Conservation (phyloP, 1,140 invertebrate species). For the Harlomillsia oculata region DNA sequence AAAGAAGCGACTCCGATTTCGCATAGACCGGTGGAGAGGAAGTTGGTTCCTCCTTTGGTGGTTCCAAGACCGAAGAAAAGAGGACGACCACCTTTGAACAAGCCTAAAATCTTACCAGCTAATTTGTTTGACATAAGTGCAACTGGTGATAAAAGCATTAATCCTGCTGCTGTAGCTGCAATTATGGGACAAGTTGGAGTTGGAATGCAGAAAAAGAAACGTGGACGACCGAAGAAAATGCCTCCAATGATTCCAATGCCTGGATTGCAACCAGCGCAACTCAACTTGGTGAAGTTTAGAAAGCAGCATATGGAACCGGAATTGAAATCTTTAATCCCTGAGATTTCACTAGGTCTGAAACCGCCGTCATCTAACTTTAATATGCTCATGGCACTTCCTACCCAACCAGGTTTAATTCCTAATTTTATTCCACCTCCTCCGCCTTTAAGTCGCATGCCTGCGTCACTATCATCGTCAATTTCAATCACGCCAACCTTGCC, state of each 20-base stretch:
- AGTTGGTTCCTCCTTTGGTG: not conserved
- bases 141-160: not conserved
- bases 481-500: slow-evolving; percentile 29
- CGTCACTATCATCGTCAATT: slow-evolving; percentile 25
- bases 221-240: slow-evolving; percentile 27
- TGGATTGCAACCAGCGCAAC: not conserved
- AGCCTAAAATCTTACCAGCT: too few species aligned
- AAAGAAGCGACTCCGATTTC: not conserved
- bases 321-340: slow-evolving; percentile 22
- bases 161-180: not conserved
- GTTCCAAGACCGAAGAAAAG: not conserved
- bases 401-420: slow-evolving; percentile 32
- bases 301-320: slow-evolving; percentile 3
- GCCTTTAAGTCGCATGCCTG: slow-evolving; percentile 5
- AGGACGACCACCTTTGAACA: not conserved
- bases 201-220: slow-evolving; percentile 22
- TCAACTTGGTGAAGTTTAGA: slow-evolving; percentile 8
- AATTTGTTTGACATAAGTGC: not conserved
- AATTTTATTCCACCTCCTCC: slow-evolving; percentile 5
- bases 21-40: too few species aligned
- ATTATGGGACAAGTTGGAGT: slow-evolving; percentile 2
- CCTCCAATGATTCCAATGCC: not conserved
- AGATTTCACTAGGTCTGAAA: slow-evolving; percentile 26
- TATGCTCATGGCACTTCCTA: slow-evolving; percentile 12
- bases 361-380: slow-evolving; percentile 12